A percentile compares a stretch with the other conserved stretches of the same genome.
Evolutionary conservation across 2,888 invertebrate genomes (phyloP).

Genomic region (Dryobotodes eremita): DNA sequence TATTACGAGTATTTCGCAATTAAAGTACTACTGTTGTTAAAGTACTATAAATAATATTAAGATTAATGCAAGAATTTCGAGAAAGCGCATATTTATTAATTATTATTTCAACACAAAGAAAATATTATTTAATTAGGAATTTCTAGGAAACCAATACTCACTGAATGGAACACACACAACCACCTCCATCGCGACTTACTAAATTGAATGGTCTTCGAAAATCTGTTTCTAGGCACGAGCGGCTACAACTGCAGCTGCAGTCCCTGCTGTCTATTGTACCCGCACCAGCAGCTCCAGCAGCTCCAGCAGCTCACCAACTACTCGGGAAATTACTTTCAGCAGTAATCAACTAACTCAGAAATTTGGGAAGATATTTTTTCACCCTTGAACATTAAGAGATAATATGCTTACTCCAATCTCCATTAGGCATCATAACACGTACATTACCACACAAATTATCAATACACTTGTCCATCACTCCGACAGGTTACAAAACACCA

Average conservation of each 20-base stretch:
- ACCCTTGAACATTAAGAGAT: neutral
- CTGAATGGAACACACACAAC: neutral
- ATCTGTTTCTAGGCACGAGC: neutral
- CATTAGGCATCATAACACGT: neutral
- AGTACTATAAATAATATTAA: neutral
- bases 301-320: neutral
- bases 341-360: neutral
- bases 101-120: neutral
- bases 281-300: no score
- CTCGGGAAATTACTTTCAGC: neutral
- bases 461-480: slow-evolving; percentile 56
- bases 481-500: slow-evolving; percentile 58
- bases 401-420: neutral
- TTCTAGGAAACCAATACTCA: no score
- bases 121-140: neutral
- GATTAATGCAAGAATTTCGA: neutral
- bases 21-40: slow-evolving; percentile 10
- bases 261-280: neutral
- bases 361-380: neutral
- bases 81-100: neutral
- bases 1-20: slow-evolving; percentile 43
- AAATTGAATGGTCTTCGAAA: neutral
- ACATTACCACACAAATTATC: slow-evolving; percentile 29
- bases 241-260: neutral
- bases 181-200: neutral